A percentile compares a stretch with the other conserved stretches of the same genome.
Conservation (phyloP, 2,888 invertebrate genomes). For the Spialia ferax region DNA sequence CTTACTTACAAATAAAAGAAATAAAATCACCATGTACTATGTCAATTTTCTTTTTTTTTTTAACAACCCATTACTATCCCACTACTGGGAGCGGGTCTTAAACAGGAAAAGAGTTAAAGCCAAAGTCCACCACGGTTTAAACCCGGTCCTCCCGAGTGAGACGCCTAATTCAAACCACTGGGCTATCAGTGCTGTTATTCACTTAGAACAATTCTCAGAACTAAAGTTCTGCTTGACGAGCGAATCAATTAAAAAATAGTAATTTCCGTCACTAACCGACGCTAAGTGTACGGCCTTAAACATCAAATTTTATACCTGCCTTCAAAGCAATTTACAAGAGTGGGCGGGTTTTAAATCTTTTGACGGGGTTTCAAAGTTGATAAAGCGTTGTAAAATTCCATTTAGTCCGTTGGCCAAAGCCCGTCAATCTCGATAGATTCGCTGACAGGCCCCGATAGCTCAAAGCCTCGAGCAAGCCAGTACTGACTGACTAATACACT, state of each 20-base stretch:
- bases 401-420: constrained; percentile 57
- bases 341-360: constrained; percentile 40
- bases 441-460: constrained; percentile 64
- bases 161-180: too few relatives aligned
- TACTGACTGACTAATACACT: constrained; percentile 51
- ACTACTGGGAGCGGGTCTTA: too few relatives aligned
- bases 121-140: too few relatives aligned
- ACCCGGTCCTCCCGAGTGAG: too few relatives aligned
- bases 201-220: background rate
- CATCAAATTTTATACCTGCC: constrained; percentile 35
- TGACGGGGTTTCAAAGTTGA: constrained; percentile 44
- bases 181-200: too few relatives aligned
- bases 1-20: too few relatives aligned
- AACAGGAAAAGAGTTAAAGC: too few relatives aligned
- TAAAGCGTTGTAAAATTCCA: constrained; percentile 59
- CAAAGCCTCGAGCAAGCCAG: constrained; percentile 58
- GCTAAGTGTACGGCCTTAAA: constrained; percentile 20
- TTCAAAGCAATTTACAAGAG: constrained; percentile 40
- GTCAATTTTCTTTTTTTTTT: too few relatives aligned
- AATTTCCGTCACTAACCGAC: constrained; percentile 1
- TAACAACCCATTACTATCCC: too few relatives aligned
- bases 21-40: too few relatives aligned
- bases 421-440: constrained; percentile 62
- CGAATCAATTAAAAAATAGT: constrained; percentile 40
- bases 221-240: background rate